Conservation (phyloP, 2,797 vertebrate species). For the Pseudotriccus pelzelni region DNA sequence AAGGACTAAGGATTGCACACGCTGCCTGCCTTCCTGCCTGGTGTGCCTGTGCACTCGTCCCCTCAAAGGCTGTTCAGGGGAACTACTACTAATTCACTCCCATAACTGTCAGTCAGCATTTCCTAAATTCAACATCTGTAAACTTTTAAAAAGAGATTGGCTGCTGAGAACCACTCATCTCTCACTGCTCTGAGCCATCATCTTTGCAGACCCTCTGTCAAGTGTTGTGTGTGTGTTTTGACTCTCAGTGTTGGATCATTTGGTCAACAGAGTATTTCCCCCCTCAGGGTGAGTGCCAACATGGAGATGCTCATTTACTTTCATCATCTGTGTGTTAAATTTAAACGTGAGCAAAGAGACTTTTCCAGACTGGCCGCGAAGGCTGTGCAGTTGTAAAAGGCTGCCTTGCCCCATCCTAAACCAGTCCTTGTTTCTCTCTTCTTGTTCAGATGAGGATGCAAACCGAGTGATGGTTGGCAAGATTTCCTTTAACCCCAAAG, state of each 20-base stretch:
- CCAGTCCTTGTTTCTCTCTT: not conserved
- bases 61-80: not conserved
- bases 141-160: not conserved
- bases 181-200: not conserved
- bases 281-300: not conserved
- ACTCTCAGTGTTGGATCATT: not conserved
- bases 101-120: not conserved
- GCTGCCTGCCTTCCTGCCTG: not conserved
- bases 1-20: not conserved
- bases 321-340: not conserved
- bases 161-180: not conserved
- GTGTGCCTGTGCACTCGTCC: not conserved
- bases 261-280: not conserved
- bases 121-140: not conserved
- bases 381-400: not conserved
- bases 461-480: conserved; percentile 88
- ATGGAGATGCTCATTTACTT: not conserved
- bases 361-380: not conserved
- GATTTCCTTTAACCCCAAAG: conserved; percentile 90
- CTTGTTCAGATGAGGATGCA: conserved; percentile 83
- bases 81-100: not conserved
- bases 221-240: not conserved
- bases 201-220: not conserved
- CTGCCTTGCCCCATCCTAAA: not conserved
- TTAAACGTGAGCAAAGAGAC: not conserved